Evolutionary conservation across 2,888 invertebrate genomes (phyloP).

Genomic region (Temnothorax ravouxi): DNA sequence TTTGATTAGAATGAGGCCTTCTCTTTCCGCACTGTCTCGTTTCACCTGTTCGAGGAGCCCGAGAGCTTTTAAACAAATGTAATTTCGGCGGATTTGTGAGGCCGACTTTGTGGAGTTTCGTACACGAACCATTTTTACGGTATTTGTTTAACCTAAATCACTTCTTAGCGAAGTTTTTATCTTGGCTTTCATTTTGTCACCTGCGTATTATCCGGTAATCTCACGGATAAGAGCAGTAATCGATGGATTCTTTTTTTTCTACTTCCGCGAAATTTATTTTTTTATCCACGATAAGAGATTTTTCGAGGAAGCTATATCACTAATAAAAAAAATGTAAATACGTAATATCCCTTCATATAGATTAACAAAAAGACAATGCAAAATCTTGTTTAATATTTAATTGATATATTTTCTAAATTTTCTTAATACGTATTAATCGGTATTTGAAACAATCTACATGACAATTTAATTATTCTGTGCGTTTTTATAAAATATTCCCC

Average conservation of each 20-base stretch:
- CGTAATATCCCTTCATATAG: background rate
- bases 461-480: background rate
- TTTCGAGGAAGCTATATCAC: background rate
- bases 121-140: background rate
- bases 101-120: background rate
- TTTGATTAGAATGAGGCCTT: conserved; percentile 16
- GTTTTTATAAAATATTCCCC: background rate
- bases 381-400: background rate
- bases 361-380: background rate
- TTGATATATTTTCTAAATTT: background rate
- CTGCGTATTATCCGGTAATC: background rate
- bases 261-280: background rate
- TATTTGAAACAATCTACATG: background rate
- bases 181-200: background rate
- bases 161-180: background rate
- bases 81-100: conserved; percentile 8
- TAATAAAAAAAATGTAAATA: background rate
- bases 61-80: conserved; percentile 16
- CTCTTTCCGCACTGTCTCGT: background rate
- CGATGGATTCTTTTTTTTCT: background rate
- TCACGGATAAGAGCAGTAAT: background rate
- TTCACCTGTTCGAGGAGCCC: background rate
- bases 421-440: background rate
- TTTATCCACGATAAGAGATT: background rate
- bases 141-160: conserved; percentile 20